Evolutionary conservation across 2,888 invertebrate species (phyloP), one percentile per base, ranked within the genome.

Genomic region (Temnothorax unifasciatus): DNA sequence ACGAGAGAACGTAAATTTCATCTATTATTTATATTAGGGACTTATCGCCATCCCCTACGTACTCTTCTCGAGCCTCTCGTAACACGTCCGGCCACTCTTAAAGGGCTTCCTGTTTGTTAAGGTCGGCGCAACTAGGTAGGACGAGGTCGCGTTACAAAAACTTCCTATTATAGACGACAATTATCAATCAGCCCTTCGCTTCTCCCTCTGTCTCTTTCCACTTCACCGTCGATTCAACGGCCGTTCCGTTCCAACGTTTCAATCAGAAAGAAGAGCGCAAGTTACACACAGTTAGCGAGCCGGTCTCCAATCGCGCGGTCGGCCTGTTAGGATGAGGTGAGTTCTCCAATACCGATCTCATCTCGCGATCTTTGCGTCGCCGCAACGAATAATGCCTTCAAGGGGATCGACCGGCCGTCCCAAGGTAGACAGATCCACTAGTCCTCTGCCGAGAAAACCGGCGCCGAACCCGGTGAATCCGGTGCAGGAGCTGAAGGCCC

Each of bases 351-450:
- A 34, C 52, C 74, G 41, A 69, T 86, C 57, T 57, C 66, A 29
- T 68, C 75, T 41, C 75, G 82, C 76, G 77, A 77, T 77, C 66
- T 77, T n/a, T n/a, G n/a, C 77, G 52, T 68, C 76, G 52, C 25
- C 52, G 52, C 52, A 61, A 81, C 41, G 82, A 87, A 90, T 87
- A 85, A 94, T 94, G 94, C 93, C 93, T 90, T 92, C 93, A 85
- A 92, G 90, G 86, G 93, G 91, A 84, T 87, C 92, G 50, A 85
- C 89, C 59, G 89, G 85, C 82, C 86, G 88, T 82, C 86, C 90
- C 86, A 90, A 88, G 75, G 93, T 94, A 85, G 93, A 93, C 87
- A 92, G 92, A 88, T 93, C 93, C 83, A 93, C 94, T 76, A 93
- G 93, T 86, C 93, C 94, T 86, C 83, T 93, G 83, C 91, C 93